Evolutionary conservation across 2,888 invertebrate genomes (phyloP).

Genomic region (Maniola hyperantus): DNA sequence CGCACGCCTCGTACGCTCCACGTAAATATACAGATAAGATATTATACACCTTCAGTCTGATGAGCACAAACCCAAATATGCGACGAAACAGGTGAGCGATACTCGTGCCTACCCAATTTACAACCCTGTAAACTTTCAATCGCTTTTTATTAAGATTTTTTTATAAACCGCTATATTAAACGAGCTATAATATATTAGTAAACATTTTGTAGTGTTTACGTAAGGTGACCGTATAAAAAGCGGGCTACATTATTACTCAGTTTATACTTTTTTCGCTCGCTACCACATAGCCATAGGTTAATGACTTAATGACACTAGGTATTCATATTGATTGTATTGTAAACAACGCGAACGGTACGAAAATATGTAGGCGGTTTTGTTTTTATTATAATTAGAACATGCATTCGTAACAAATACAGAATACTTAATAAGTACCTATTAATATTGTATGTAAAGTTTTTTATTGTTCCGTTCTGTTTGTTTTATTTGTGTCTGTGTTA

Average conservation of each 20-base stretch:
- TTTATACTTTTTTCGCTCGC: constrained; percentile 41
- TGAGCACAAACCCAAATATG: constrained; percentile 66
- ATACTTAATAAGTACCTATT: background rate
- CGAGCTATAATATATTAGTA: constrained; percentile 53
- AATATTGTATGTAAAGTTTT: constrained; percentile 8
- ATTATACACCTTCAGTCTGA: constrained; percentile 52
- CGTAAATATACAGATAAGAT: constrained; percentile 72
- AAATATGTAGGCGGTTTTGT: constrained; percentile 30
- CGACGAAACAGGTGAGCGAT: constrained; percentile 70
- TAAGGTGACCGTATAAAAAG: constrained; percentile 49
- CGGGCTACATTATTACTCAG: constrained; percentile 38
- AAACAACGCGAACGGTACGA: constrained; percentile 14
- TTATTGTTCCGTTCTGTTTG: constrained; percentile 16
- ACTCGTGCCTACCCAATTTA: background rate
- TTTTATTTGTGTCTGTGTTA: constrained; percentile 11
- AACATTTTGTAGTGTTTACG: constrained; percentile 56
- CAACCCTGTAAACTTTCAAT: constrained; percentile 1
- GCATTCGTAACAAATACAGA: constrained; percentile 19
- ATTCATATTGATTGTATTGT: constrained; percentile 28
- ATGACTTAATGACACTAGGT: constrained; percentile 45
- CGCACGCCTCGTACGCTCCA: constrained; percentile 62
- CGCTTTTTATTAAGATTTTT: constrained; percentile 48
- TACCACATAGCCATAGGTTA: constrained; percentile 48
- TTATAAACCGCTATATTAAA: constrained; percentile 42
- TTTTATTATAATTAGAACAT: constrained; percentile 30